These are phyloP conservation scores for Mormyrops boulengeri DNA, from an alignment of 2,797 vertebrate genomes.

Conservation along the genomic window DNA sequence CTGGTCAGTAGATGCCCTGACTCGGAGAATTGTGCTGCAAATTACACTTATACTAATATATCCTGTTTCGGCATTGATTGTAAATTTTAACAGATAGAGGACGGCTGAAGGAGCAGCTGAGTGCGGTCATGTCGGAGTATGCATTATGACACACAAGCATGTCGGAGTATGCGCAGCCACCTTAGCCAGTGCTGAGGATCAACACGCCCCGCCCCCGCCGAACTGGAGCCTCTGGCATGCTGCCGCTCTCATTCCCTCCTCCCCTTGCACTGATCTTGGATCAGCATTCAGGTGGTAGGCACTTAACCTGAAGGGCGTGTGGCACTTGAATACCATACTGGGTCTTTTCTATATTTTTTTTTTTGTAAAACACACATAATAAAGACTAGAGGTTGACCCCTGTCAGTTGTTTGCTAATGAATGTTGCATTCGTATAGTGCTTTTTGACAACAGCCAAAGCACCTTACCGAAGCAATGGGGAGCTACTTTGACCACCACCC, in stretches of 20 bases:
- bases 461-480: no score
- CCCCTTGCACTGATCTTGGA: background rate
- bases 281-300: background rate
- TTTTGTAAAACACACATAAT: background rate
- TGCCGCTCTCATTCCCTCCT: background rate
- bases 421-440: background rate
- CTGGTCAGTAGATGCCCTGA: background rate
- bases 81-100: background rate
- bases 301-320: background rate
- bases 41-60: background rate
- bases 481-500: no score
- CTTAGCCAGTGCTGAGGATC: background rate
- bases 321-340: background rate
- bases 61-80: background rate
- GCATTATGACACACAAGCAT: background rate
- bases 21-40: background rate
- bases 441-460: background rate
- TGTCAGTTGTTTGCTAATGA: background rate
- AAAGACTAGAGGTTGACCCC: background rate
- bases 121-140: background rate
- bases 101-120: background rate
- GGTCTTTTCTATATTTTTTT: background rate
- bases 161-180: background rate
- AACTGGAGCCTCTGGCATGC: background rate
- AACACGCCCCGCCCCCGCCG: background rate